Evolutionary conservation across 1,140 invertebrate species (phyloP).

Genomic region (Periplaneta americana): DNA sequence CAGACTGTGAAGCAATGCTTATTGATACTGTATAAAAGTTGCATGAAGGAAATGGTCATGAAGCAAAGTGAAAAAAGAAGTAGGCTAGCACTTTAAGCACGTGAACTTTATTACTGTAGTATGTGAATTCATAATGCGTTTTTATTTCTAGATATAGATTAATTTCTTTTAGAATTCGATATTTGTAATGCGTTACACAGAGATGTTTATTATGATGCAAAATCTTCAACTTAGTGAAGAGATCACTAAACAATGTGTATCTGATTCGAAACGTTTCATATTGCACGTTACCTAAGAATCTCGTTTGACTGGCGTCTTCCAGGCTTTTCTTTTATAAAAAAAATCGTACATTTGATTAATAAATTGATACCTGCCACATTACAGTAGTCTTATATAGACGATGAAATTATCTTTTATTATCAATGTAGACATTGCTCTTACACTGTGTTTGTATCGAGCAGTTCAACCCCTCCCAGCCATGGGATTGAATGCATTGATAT

Average conservation of each 20-base stretch:
- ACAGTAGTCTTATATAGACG: background rate
- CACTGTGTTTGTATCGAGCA: background rate
- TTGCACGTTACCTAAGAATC: background rate
- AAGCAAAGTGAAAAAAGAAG: background rate
- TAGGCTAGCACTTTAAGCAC: background rate
- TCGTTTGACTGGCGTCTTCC: background rate
- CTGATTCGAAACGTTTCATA: background rate
- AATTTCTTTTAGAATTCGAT: background rate
- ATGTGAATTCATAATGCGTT: background rate
- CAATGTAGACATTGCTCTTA: background rate
- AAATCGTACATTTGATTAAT: background rate
- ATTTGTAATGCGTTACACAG: background rate
- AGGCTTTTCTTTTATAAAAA: background rate
- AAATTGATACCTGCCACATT: background rate
- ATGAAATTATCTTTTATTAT: background rate
- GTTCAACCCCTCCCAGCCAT: background rate
- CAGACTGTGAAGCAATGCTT: background rate
- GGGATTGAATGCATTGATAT: too few relatives aligned
- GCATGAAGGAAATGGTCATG: background rate
- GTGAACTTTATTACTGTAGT: background rate
- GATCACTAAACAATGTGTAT: background rate
- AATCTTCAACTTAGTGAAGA: background rate
- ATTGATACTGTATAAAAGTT: background rate
- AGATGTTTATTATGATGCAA: background rate
- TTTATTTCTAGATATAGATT: background rate